Evolutionary conservation across 2,888 invertebrate genomes (phyloP), one percentile per base, ranked within the genome.

Genomic region (Harpalus rubripes): DNA sequence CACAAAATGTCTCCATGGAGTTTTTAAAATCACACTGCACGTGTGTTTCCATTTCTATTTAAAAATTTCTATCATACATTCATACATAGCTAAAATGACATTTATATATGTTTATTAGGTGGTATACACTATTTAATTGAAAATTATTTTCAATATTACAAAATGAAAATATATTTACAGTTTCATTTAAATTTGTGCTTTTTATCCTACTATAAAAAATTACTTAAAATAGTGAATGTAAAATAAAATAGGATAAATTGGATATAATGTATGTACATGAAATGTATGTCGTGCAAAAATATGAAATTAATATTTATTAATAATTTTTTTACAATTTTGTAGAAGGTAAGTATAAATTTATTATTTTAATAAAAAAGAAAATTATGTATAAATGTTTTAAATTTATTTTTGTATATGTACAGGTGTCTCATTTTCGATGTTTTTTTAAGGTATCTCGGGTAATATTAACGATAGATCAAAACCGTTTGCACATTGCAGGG

Each of bases 11-110:
- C 26, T 61, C 16, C 59, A 32, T 32, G 2, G n/a, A 59, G 61
- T 80, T 56, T 78, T 56, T 78, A n/a, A 32, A 10, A 80, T 61
- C 61, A 18, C 80, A 80, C 80, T 80, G 58, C 41, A 74, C 82
- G 41, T 32, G 8, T 82, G 72, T 59, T 72, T 63, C 84, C 84
- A 84, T 78, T 84, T 84, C 84, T 84, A 84, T 84, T 78, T 59
- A 18, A 58, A 72, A 82, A 82, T 65, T 44, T 15, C 44, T 52
- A 65, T 41, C 39, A 39, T 74, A 44, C 52, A 52, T 52, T 12
- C 41, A 52, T 74, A 74, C 74, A 52, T 74, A 74, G 26, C 58
- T 80, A 80, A 58, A 61, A 80, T 80, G 79, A 80, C 74, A 74
- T 74, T 74, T 74, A 81, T 58, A 63, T 39, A 68, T 68, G 68